Base-by-base conservation (phyloP, 2,888 invertebrate genomes). In the Atethmia centrago region DNA sequence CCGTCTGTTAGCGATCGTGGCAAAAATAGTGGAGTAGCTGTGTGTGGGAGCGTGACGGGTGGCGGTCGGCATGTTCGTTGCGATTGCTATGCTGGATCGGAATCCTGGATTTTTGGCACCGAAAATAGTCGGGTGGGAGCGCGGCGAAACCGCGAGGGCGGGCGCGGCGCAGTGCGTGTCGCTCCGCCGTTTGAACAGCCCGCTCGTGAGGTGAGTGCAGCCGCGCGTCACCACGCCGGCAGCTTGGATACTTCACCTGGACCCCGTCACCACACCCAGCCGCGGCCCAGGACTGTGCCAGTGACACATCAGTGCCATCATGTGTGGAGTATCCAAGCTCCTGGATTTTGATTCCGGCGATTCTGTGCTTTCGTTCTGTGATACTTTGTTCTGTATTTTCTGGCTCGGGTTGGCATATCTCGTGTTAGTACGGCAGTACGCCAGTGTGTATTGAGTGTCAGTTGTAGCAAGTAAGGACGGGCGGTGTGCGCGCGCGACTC, bases 111-210 rank as follows among this genome's bases (percentile, higher is more conserved):
- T 96, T 95, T 96, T 96, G 95, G 95, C 95, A 95, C 96, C 96
- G 93, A 96, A 96, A 96, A 96, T 96, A 96, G 95, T 94, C 94
- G 92, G 92, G 94, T 93, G 94, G 94, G 94, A 92, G 93, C 91
- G 93, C 93, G 93, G 92, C 86, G 90, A 87, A 88, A 89, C 87
- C 87, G 88, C 91, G 90, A 90, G 93, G 93, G 93, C 92, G 93
- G 93, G 92, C 92, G 91, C 91, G 90, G 92, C 93, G 94, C 95
- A 96, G 96, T 96, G 96, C 96, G 96, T 94, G 96, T 94, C 96
- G 96, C 96, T 96, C 96, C 96, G 96, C 96, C 96, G 96, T 94
- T 93, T 94, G 94, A 95, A 96, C 92, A 96, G 94, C 96, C 94
- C 95, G 96, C 93, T 92, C 94, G 94, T 93, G 95, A 95, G 96